Percentiles rank a stretch among this genome's conserved stretches.
Evolutionary conservation across 1,140 invertebrate species (phyloP).

Genomic region (Scaptomyza hsui): DNA sequence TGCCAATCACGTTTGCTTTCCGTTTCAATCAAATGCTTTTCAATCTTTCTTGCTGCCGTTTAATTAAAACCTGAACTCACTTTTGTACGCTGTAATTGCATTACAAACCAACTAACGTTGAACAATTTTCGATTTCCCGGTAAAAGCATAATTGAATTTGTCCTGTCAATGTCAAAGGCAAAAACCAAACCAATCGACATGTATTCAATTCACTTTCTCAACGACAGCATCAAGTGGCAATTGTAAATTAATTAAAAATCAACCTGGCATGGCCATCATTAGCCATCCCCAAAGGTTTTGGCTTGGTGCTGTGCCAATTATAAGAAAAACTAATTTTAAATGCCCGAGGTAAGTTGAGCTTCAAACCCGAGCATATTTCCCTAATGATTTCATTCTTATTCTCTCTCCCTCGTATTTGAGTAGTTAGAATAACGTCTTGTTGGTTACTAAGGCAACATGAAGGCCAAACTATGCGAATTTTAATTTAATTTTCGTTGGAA

Average conservation of each 20-base stretch:
- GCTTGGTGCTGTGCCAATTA: slow-evolving; percentile 30
- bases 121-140: slow-evolving; percentile 25
- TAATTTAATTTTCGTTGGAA: slow-evolving; percentile 63
- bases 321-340: slow-evolving; percentile 43
- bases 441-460: background rate
- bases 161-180: slow-evolving; percentile 35
- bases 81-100: slow-evolving; percentile 30
- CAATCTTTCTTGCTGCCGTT: background rate
- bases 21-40: slow-evolving; percentile 23
- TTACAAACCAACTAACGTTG: slow-evolving; percentile 29
- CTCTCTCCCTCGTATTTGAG: slow-evolving; percentile 27
- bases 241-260: slow-evolving; percentile 43
- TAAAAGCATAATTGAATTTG: slow-evolving; percentile 40
- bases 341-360: slow-evolving; percentile 37
- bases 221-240: slow-evolving; percentile 50
- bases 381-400: slow-evolving; percentile 35
- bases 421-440: slow-evolving; percentile 44
- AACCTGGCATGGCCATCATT: slow-evolving; percentile 24
- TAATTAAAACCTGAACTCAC: slow-evolving; percentile 34
- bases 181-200: slow-evolving; percentile 36
- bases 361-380: slow-evolving; percentile 6
- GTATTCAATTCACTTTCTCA: slow-evolving; percentile 8
- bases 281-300: slow-evolving; percentile 6
- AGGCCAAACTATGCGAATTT: slow-evolving; percentile 14
- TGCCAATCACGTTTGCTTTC: background rate